Evolutionary conservation across 2,113 vertebrate genomes (phyloP), one percentile per base, ranked within the genome.

Genomic region (Mirounga angustirostris): DNA sequence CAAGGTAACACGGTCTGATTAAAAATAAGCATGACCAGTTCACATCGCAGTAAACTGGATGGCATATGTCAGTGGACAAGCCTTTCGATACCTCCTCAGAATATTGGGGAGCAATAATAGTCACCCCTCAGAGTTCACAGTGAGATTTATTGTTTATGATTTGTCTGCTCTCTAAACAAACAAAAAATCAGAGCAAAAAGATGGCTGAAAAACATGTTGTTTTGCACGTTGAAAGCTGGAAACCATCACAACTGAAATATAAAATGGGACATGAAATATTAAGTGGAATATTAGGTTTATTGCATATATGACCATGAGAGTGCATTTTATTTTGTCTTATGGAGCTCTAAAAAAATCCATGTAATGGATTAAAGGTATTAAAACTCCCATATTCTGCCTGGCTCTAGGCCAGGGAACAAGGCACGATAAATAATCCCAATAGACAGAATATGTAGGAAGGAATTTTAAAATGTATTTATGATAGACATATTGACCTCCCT

Each of bases 341-440:
- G 91, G 97, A 95, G 86, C 97, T 96, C 93, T 94, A 90, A 98
- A 98, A 89, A 97, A 98, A 86, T 88, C 96, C 93, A 28, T 91
- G 79, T 98, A 98, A 98, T 98, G 98, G 96, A 98, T 98, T 98
- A 98, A 98, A 98, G 97, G 97, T 97, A 98, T 96, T 98, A 97
- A 98, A 99, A 82, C 91, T 96, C 92, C 97, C 69, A 76, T 97
- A 98, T 98, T 98, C 97, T 85, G 67, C 61, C 92, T 99, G 98
- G 97, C 98, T 98, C 58, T 84, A 95, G 95, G 95, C 97, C 98
- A 98, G 73, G 54, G 96, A 91, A 92, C 92, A 95, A 98, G 96
- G 87, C 73, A 18, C 94, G 93, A 98, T 98, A 95, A 98, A 98
- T 97, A 98, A 98, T 93, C 93, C 97, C 78, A 94, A n/a, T 67